Base-by-base conservation (phyloP, 1,140 invertebrate genomes). In the Drosophila erecta region DNA sequence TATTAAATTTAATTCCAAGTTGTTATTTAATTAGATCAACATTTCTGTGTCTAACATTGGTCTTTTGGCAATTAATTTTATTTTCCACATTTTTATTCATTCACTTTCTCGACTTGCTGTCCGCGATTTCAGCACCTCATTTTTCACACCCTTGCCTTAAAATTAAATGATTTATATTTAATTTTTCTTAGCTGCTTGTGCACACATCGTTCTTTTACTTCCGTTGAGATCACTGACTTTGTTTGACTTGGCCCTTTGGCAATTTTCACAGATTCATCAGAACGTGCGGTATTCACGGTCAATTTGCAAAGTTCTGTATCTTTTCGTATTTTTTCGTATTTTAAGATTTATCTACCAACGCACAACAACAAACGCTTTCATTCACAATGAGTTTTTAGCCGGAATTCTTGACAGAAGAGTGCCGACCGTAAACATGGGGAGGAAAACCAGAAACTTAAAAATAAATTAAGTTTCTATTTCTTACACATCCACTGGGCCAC, bases 381-480 rank as follows among this genome's bases (percentile, higher is more conserved):
- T 89, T 89, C 73, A 87, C 73, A 43, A 64, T 40, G 59, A 51
- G 40, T 54, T 79, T 76, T 79, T 81, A 87, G 67, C 83, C 83
- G 73, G 83, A 86, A 86, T 83, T 86, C 69, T 56, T 35, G 65
- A 57, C 50, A 51, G 76, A 77, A 87, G 74, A 77, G 66, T 60
- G 74, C 81, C 78, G 81, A 81, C n/a, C 47, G 27, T 51, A 17
- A 47, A 30, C 33, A 61, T 35, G 56, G 58, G 20, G 44, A 47
- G 54, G 41, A 50, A 53, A 76, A 73, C 76, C 57, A 76, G 65
- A 80, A 87, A 80, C 84, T 89, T 87, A 87, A 87, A 87, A 87
- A 89, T 87, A 87, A 89, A 87, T 84, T 84, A 84, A 80, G 70
- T 79, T 79, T 81, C 72, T 72, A 53, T 60, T 75, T 55, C 78